These are phyloP conservation scores for Ochlodes sylvanus DNA, from an alignment of 2,888 invertebrate genomes.

Conservation along the genomic window DNA sequence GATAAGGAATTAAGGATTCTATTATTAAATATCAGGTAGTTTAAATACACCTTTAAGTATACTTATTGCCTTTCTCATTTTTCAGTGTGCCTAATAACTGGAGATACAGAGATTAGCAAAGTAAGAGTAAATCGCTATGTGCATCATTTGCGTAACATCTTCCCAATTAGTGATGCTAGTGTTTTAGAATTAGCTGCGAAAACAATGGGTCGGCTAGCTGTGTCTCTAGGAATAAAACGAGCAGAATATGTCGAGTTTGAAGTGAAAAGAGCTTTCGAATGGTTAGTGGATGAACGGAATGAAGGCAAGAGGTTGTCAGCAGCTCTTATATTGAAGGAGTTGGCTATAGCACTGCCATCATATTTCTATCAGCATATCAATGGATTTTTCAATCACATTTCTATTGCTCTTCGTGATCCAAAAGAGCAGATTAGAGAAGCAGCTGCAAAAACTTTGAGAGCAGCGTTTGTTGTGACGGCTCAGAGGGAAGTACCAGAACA, in stretches of 20 bases:
- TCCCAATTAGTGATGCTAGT: conserved; percentile 94
- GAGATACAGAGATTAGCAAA: conserved; percentile 95
- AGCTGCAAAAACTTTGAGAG: conserved; percentile 96
- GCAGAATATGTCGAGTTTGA: conserved; percentile 98
- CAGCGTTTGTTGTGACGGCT: conserved; percentile 96
- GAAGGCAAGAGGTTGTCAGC: conserved; percentile 97
- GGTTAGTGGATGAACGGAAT: conserved; percentile 95
- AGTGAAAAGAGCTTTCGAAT: conserved; percentile 97
- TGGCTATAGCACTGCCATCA: conserved; percentile 98
- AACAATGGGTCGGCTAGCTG: conserved; percentile 96
- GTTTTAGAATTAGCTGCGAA: conserved; percentile 98
- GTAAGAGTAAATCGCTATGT: conserved; percentile 95
- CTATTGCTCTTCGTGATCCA: conserved; percentile 95
- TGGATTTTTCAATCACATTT: conserved; percentile 96
- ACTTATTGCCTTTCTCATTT: conserved; percentile 5
- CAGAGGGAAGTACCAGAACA: conserved; percentile 97
- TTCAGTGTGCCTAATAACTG: conserved; percentile 95
- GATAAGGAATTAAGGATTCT: too few species aligned
- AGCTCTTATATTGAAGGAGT: conserved; percentile 94
- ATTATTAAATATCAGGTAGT: too few species aligned
- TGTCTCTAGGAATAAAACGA: conserved; percentile 95
- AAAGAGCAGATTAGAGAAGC: conserved; percentile 96
- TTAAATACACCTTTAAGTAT: too few species aligned
- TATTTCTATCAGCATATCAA: conserved; percentile 98
- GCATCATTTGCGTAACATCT: conserved; percentile 94